phyloP scores from a whole-genome alignment of 1,140 invertebrate genomes.

The Forficula auricularia region DNA sequence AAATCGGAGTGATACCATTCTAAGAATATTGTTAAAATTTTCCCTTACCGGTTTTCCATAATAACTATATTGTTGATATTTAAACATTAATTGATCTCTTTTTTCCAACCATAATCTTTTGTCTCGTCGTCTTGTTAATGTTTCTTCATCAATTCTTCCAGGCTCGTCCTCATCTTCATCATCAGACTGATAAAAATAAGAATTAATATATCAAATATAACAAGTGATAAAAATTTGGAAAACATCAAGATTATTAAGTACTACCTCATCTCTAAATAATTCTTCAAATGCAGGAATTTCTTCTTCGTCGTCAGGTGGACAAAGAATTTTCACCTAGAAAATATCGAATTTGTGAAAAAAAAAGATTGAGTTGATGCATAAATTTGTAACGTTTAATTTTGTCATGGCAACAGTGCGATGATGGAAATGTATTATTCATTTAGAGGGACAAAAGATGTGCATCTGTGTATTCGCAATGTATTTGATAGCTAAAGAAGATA shows the following conservation, averaged over 20 bases:
- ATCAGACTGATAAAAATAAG: conserved; percentile 11
- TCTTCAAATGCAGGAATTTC: conserved; percentile 70
- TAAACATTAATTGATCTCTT: conserved; percentile 65
- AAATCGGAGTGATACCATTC: too few species aligned
- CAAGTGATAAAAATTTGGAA: conserved; percentile 12
- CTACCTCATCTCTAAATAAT: conserved; percentile 57
- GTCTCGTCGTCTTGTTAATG: conserved; percentile 47
- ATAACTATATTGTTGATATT: conserved; percentile 80
- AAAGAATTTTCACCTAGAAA: conserved; percentile 38
- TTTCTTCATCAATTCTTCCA: conserved; percentile 49
- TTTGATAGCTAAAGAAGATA: too few species aligned
- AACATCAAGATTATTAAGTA: conserved; percentile 16
- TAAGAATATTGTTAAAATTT: too few species aligned
- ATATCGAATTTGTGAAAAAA: too few species aligned
- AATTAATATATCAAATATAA: conserved; percentile 7
- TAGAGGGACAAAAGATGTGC: too few species aligned
- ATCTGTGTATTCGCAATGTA: too few species aligned
- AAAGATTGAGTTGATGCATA: too few species aligned
- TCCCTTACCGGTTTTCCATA: conserved; percentile 62
- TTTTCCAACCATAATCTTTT: conserved; percentile 66
- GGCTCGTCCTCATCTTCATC: conserved; percentile 30
- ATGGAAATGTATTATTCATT: too few species aligned
- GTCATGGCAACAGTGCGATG: too few species aligned
- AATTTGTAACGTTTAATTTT: too few species aligned
- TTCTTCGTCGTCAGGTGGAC: conserved; percentile 46